These are phyloP conservation scores for Tarsius wallacei DNA, from an alignment of 2,797 vertebrate species.

Conservation along the genomic window DNA sequence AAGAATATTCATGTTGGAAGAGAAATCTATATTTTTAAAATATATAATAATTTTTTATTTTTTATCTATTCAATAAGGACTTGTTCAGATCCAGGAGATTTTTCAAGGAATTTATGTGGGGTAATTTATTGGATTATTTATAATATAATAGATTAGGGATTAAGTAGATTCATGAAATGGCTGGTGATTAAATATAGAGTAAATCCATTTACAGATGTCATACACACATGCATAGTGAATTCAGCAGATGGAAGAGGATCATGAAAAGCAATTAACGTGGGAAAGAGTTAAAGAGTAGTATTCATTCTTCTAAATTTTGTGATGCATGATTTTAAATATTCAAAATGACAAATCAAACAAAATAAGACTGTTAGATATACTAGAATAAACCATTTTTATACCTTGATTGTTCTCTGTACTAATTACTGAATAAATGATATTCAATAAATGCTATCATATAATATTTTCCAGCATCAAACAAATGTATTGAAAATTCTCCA, in stretches of 20 bases:
- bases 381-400: not conserved
- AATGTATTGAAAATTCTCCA: not conserved
- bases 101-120: not conserved
- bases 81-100: not conserved
- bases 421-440: conserved; percentile 47
- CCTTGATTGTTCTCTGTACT: conserved; percentile 21
- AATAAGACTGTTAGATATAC: conserved; percentile 47
- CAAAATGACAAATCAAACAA: conserved; percentile 37
- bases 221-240: not conserved
- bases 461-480: not conserved
- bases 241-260: not conserved
- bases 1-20: conserved; percentile 17
- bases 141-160: not conserved
- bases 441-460: not conserved
- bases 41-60: not conserved
- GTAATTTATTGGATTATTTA: conserved; percentile 19
- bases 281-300: not conserved
- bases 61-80: not conserved
- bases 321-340: conserved; percentile 13
- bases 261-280: not conserved
- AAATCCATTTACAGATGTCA: not conserved
- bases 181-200: not conserved
- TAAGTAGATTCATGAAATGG: not conserved
- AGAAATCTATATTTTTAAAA: conserved; percentile 32
- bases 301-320: conserved; percentile 53